Evolutionary conservation across 2,888 invertebrate genomes (phyloP), one percentile per base, ranked within the genome.

Genomic region (Euproctis similis): DNA sequence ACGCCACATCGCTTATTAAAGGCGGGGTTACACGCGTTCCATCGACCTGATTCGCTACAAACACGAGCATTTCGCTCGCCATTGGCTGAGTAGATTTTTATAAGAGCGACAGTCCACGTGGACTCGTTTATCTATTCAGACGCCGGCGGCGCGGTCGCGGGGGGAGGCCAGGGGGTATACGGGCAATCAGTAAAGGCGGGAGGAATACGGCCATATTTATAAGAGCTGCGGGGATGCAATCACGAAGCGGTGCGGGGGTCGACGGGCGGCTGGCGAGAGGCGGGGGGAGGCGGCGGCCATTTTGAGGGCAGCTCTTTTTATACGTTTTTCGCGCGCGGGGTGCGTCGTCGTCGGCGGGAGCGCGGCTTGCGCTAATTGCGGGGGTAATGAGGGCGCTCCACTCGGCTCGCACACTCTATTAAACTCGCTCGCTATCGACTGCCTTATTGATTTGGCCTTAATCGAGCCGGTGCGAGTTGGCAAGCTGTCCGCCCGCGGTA

Each of bases 261-360:
- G 71, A 64, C 64, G 69, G 74, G 74, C 54, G 69, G 59, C 53
- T 62, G 71, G 74, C 12, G 34, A 26, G 34, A 30, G 12, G 25
- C 19, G 33, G 30, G 22, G 77, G 74, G 74, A 71, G 77, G 77
- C 86, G 88, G 88, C 88, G 88, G 89, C 89, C 89, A 88, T 88
- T 89, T 89, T 88, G 88, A 88, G 88, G 88, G 88, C 87, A 87
- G 88, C 87, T 88, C 88, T 87, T 85, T 85, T 85, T 82, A 81
- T 87, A 86, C 84, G 85, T 84, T 84, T 85, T 81, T 80, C 77
- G 82, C 80, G 81, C 80, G 81, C 80, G 78, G 81, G 82, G 80
- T 78, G 80, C 80, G 82, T 78, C 75, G 77, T 66, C 75, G 77
- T 61, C 63, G 67, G 68, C 75, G 74, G 76, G 76, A 72, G 76